Conservation (phyloP, 92 coral and sea anemone genomes). For the Paramuricea clavata region DNA sequence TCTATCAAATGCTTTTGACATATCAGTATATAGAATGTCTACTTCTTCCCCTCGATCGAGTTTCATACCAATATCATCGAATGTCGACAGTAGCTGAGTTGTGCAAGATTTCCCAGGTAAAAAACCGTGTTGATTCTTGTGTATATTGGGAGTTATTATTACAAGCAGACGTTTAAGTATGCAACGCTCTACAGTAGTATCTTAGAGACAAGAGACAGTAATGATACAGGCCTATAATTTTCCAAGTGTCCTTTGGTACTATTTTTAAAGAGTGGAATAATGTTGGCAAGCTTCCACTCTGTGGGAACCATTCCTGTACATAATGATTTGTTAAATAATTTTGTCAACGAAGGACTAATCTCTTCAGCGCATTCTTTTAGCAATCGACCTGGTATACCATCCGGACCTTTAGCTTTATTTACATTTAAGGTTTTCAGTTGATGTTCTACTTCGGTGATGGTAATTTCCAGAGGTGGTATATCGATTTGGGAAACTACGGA, state of each 20-base stretch:
- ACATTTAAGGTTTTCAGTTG: not conserved
- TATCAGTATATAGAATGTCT: not conserved
- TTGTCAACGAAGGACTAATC: not conserved
- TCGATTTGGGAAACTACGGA: too few species aligned
- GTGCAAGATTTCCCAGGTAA: not conserved
- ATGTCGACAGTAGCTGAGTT: not conserved
- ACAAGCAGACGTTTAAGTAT: not conserved
- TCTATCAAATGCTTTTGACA: conserved; percentile 5
- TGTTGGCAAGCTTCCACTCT: not conserved
- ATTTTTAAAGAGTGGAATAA: not conserved
- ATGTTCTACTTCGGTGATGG: not conserved
- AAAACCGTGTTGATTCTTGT: not conserved
- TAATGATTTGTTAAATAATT: not conserved
- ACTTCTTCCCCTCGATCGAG: not conserved
- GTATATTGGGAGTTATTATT: not conserved
- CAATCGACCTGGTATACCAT: not conserved
- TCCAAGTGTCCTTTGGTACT: not conserved
- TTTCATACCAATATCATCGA: not conserved
- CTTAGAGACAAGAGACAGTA: not conserved
- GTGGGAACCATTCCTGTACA: not conserved
- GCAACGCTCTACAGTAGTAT: not conserved
- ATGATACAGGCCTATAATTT: not conserved
- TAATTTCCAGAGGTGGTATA: not conserved
- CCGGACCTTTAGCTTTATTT: not conserved
- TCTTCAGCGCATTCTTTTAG: not conserved